Evolutionary conservation across 1,140 invertebrate genomes (phyloP).

Genomic region (Andrena cerasifolii): DNA sequence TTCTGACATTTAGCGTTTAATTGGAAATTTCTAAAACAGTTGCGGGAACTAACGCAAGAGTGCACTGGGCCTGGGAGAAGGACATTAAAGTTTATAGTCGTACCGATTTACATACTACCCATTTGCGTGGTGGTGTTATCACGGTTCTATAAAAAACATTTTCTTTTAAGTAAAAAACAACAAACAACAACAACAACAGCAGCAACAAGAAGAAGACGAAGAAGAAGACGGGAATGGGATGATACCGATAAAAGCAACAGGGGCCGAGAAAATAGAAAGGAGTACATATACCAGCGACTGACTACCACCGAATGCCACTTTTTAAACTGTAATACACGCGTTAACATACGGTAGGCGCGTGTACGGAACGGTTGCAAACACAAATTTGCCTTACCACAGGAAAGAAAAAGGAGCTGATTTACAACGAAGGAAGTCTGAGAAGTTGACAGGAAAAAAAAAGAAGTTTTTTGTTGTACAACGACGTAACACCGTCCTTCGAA

Average conservation of each 20-base stretch:
- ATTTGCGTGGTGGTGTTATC: background rate
- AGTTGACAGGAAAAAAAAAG: background rate
- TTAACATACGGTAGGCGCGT: background rate
- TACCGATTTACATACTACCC: background rate
- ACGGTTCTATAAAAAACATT: no score
- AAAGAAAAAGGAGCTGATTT: background rate
- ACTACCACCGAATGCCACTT: conserved; percentile 12
- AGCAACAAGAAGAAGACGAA: conserved; percentile 1
- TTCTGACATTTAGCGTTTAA: conserved; percentile 70
- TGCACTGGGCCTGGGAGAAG: conserved; percentile 64
- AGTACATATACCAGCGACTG: conserved; percentile 22
- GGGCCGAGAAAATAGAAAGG: conserved; percentile 3
- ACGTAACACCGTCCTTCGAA: background rate
- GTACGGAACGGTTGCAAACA: background rate
- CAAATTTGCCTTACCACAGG: background rate
- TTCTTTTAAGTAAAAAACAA: no score
- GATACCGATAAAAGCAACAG: background rate
- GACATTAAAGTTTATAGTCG: background rate
- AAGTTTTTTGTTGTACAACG: background rate
- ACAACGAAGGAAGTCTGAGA: background rate
- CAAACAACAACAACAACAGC: conserved; percentile 10
- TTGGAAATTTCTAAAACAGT: conserved; percentile 79
- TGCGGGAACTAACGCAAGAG: conserved; percentile 77
- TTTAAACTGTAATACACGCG: background rate
- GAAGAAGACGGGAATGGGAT: background rate